These are phyloP conservation scores for Threskiornis aethiopicus DNA, from an alignment of 2,797 vertebrate species.

Conservation along the genomic window DNA sequence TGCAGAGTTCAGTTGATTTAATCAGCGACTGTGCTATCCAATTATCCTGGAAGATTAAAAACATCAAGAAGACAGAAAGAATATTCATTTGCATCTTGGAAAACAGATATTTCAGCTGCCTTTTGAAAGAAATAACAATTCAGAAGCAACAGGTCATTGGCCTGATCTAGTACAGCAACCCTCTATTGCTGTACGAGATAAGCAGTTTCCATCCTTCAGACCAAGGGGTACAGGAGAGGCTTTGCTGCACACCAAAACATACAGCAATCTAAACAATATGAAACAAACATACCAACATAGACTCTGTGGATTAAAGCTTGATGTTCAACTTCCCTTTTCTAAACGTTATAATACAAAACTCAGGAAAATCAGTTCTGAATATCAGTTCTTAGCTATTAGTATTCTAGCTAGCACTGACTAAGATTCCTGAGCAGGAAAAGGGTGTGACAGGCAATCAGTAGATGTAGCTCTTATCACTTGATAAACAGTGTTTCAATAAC, in stretches of 20 bases:
- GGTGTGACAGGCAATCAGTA: constrained; percentile 42
- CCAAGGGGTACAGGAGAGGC: accelerated
- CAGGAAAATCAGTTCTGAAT: neutral
- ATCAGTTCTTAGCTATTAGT: neutral
- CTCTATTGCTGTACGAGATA: neutral
- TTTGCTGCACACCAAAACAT: neutral
- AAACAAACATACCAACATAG: neutral
- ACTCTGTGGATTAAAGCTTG: neutral
- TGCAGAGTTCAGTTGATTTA: neutral
- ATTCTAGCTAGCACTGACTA: neutral
- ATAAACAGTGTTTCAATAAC: constrained; percentile 18
- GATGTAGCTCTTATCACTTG: neutral
- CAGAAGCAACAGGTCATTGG: neutral
- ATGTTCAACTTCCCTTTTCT: neutral
- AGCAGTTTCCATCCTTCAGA: neutral
- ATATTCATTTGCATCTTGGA: neutral
- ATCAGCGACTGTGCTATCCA: neutral
- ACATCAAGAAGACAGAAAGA: neutral
- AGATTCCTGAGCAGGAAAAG: constrained; percentile 44
- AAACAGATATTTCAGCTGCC: neutral
- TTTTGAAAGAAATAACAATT: neutral
- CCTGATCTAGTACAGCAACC: neutral
- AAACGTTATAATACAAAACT: neutral
- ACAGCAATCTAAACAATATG: neutral
- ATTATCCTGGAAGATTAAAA: neutral